Evolutionary conservation across 2,888 invertebrate genomes (phyloP).

Genomic region (Erebia epiphron): DNA sequence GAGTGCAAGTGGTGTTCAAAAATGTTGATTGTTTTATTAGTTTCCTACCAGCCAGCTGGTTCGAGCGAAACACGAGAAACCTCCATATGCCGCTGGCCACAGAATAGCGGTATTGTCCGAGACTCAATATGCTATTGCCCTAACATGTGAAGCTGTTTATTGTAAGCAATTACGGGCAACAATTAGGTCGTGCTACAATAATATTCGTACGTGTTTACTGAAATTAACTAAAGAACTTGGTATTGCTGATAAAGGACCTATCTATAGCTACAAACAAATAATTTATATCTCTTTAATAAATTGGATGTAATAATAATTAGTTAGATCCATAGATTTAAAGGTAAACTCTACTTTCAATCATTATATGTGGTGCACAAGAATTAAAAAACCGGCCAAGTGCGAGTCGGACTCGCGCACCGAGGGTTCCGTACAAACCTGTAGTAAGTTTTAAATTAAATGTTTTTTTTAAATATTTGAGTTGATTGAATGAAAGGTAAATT

Average conservation of each 20-base stretch:
- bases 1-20: constrained; percentile 35
- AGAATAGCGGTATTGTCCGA: constrained; percentile 51
- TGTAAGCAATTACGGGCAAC: constrained; percentile 40
- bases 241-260: not conserved
- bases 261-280: too few species aligned
- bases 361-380: too few species aligned
- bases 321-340: too few species aligned
- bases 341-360: too few species aligned
- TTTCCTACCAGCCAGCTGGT: constrained; percentile 48
- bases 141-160: constrained; percentile 40
- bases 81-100: constrained; percentile 48
- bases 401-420: too few species aligned
- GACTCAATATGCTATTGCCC: constrained; percentile 45
- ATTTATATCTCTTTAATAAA: too few species aligned
- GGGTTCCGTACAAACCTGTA: too few species aligned
- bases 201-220: constrained; percentile 27
- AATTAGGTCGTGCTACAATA: constrained; percentile 41
- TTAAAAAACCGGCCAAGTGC: too few species aligned
- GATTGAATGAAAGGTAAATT: too few species aligned
- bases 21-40: constrained; percentile 46
- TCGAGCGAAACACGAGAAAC: constrained; percentile 48
- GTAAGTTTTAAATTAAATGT: too few species aligned
- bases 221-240: constrained; percentile 25
- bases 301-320: too few species aligned
- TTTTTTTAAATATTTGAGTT: too few species aligned